phyloP scores from a whole-genome alignment of 37 sponge, comb jelly and placozoan genomes.

The Crambe crambe region DNA sequence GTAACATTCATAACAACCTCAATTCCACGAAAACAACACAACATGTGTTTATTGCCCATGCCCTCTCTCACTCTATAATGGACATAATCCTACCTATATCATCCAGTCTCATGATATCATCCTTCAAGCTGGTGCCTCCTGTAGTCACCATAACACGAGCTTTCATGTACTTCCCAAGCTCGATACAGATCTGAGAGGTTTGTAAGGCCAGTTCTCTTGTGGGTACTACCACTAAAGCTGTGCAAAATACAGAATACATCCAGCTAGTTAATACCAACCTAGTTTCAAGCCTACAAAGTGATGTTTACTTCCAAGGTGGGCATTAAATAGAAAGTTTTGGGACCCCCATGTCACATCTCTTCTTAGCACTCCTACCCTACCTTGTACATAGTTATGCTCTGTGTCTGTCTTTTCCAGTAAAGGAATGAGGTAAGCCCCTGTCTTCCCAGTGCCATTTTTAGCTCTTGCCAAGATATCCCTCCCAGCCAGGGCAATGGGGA shows the following conservation, averaged over 20 bases:
- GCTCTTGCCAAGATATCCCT: conserved; percentile 91
- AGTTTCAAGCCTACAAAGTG: background rate
- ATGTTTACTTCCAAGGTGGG: background rate
- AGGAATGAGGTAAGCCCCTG: conserved; percentile 98
- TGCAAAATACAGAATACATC: background rate
- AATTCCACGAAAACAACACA: too few species aligned
- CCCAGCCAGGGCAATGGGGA: conserved; percentile 91
- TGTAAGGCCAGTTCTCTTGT: conserved; percentile 97
- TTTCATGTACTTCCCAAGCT: conserved; percentile 90
- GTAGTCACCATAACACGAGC: conserved; percentile 96
- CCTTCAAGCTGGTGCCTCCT: conserved; percentile 93
- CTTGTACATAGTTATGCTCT: conserved; percentile 75
- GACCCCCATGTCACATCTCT: background rate
- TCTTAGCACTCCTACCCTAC: conserved; percentile 26
- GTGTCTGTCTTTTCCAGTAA: conserved; percentile 87
- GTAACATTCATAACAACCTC: too few species aligned
- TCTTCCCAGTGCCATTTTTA: conserved; percentile 99
- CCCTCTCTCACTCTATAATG: too few species aligned
- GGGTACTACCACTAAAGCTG: conserved; percentile 93
- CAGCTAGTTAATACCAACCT: background rate
- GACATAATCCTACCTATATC: conserved; percentile 77
- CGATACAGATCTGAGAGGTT: conserved; percentile 95
- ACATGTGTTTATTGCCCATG: too few species aligned
- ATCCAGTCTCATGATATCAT: conserved; percentile 97
- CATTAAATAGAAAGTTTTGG: background rate